Base-by-base conservation (phyloP, 2,888 invertebrate genomes). In the Acleris emargana region DNA sequence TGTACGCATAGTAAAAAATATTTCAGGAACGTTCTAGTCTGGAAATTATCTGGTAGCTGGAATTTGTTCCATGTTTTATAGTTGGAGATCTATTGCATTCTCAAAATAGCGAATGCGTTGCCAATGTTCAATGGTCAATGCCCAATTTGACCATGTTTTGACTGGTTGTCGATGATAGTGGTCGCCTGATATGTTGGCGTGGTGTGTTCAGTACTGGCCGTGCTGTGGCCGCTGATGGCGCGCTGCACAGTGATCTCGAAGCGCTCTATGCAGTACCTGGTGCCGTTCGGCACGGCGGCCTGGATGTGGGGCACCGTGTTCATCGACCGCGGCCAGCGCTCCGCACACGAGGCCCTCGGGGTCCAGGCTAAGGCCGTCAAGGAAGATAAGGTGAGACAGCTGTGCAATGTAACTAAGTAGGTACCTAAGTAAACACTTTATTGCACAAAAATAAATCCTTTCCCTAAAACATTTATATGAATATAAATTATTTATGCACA, bases 221-320 rank as follows among this genome's bases (percentile, higher is more conserved):
- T 95, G 75, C 88, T 97, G 52, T 97, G 97, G 97, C 97, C 97
- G 5, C 89, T 96, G 25, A 94, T 97, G 91, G 94, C 95, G 52
- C 94, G 95, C 32, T 96, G 96, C 73, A 96, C 97, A 2, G 96
- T 96, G 67, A 95, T 98, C 54, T 94, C 97, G 1, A 98, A 98
- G 86, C 96, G 95, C 72, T 96, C 97, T 73, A 92, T 98, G 54
- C 94, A 97, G 71, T 98, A 96, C 82, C 87, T 96, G 55, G 96
- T 97, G 71, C 96, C 97, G 2, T 97, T 98, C 80, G 98, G 98
- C 7, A 83, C 97, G 5, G 97, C 97, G 0, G 94, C 95, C 4
- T 97, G 97, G 96, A 91, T 98, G 62, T 97, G 97, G 95, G 98
- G 98, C 45, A 96, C 97, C 0, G 94, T 98, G 61, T 98, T 97